Evolutionary conservation across 2,113 vertebrate genomes (phyloP).

Genomic region (Tamias sibiricus): DNA sequence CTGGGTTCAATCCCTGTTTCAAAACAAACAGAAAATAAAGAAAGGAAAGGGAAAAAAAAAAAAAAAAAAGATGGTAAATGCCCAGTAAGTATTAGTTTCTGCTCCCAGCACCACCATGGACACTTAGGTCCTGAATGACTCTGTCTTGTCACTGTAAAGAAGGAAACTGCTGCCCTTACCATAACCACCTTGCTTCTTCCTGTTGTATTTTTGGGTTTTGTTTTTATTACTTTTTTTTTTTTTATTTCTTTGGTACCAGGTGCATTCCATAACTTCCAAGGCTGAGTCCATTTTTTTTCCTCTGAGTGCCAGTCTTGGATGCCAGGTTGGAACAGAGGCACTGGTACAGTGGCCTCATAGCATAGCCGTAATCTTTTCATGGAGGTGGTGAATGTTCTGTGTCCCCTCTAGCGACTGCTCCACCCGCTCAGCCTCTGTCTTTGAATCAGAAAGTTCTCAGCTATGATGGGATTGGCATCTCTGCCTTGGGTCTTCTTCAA

Average conservation of each 20-base stretch:
- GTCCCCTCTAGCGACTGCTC: no score
- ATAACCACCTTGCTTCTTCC: background rate
- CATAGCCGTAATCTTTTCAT: background rate
- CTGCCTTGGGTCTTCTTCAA: background rate
- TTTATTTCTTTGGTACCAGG: no score
- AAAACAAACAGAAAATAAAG: no score
- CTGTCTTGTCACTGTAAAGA: background rate
- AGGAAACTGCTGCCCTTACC: background rate
- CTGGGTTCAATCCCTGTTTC: no score
- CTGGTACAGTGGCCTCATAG: background rate
- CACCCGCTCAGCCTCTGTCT: background rate
- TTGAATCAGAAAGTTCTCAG: background rate
- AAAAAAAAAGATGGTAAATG: background rate
- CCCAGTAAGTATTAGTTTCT: background rate
- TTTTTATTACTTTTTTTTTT: background rate
- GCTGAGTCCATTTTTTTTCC: background rate
- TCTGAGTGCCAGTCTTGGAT: background rate
- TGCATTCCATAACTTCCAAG: background rate
- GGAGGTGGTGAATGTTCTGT: background rate
- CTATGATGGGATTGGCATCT: background rate
- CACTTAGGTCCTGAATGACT: background rate
- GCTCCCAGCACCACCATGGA: accelerated
- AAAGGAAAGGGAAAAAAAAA: no score
- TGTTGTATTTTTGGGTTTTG: background rate
- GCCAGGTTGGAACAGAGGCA: background rate